These are phyloP conservation scores for Atethmia centrago DNA, from an alignment of 2,888 invertebrate species.

Conservation along the genomic window DNA sequence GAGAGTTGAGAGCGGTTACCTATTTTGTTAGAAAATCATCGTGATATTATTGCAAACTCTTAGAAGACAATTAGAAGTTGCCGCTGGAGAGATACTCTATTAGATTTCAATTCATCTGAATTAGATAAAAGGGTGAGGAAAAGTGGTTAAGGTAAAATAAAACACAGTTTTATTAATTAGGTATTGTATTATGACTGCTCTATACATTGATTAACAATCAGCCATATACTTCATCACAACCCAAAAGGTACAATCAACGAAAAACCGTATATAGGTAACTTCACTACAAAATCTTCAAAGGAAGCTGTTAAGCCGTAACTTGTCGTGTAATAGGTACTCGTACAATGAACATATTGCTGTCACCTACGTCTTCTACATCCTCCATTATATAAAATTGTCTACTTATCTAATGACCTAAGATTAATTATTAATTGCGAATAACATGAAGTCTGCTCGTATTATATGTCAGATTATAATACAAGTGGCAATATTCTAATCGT, in stretches of 20 bases:
- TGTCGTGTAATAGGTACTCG: conserved; percentile 69
- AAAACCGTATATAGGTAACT: conserved; percentile 52
- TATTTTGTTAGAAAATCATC: no score
- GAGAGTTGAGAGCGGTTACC: no score
- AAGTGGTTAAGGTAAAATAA: conserved; percentile 52
- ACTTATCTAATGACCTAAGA: conserved; percentile 75
- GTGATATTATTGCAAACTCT: no score
- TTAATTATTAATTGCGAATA: conserved; percentile 77
- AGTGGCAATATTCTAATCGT: conserved; percentile 84
- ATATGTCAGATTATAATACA: conserved; percentile 83
- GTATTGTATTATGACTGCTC: conserved; percentile 75
- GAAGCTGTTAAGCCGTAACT: conserved; percentile 70
- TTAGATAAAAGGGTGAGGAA: not conserved
- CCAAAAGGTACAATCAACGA: conserved; percentile 73
- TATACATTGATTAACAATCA: conserved; percentile 82
- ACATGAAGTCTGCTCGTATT: conserved; percentile 80
- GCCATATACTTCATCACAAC: conserved; percentile 84
- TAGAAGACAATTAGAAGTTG: no score
- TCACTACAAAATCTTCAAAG: conserved; percentile 69
- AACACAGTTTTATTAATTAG: conserved; percentile 63
- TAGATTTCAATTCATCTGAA: not conserved
- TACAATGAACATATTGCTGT: conserved; percentile 68
- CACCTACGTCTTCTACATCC: conserved; percentile 72
- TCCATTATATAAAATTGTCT: conserved; percentile 86
- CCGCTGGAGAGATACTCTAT: not conserved